phyloP scores from a whole-genome alignment of 2,888 invertebrate genomes.

The Ypsolopha scabrella region DNA sequence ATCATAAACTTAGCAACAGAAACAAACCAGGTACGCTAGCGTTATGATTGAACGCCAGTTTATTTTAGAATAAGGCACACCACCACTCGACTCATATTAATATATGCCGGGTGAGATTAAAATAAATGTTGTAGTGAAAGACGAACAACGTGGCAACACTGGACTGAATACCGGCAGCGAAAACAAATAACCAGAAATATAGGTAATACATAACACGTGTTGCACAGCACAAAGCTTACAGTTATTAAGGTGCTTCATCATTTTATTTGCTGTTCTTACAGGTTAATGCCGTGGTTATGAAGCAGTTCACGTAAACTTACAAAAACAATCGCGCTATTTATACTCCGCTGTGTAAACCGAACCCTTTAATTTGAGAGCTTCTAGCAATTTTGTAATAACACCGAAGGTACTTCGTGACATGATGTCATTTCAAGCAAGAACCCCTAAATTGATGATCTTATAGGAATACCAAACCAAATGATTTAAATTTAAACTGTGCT shows the following conservation, averaged over 20 bases:
- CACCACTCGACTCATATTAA: constrained; percentile 39
- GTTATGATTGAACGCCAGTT: constrained; percentile 64
- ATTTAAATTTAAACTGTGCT: no score
- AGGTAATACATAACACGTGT: not conserved
- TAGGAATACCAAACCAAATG: no score
- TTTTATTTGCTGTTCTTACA: constrained; percentile 58
- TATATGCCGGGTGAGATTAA: constrained; percentile 36
- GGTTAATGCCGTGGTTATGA: constrained; percentile 38
- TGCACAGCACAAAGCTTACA: not conserved
- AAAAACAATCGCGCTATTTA: constrained; percentile 55
- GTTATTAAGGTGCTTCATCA: constrained; percentile 63
- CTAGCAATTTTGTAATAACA: not conserved
- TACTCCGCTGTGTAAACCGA: constrained; percentile 29
- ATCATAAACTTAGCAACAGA: constrained; percentile 30
- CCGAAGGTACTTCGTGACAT: no score
- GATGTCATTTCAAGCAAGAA: no score
- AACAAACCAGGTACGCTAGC: constrained; percentile 51
- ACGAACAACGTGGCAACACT: constrained; percentile 33
- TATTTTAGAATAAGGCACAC: constrained; percentile 35
- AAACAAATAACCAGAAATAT: constrained; percentile 56
- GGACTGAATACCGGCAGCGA: constrained; percentile 1
- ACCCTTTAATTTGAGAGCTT: constrained; percentile 2
- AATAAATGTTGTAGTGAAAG: constrained; percentile 55
- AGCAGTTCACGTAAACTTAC: constrained; percentile 36
- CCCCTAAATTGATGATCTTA: no score